These are phyloP conservation scores for Clusia tigrina DNA, from an alignment of 2,888 invertebrate genomes.

Conservation along the genomic window DNA sequence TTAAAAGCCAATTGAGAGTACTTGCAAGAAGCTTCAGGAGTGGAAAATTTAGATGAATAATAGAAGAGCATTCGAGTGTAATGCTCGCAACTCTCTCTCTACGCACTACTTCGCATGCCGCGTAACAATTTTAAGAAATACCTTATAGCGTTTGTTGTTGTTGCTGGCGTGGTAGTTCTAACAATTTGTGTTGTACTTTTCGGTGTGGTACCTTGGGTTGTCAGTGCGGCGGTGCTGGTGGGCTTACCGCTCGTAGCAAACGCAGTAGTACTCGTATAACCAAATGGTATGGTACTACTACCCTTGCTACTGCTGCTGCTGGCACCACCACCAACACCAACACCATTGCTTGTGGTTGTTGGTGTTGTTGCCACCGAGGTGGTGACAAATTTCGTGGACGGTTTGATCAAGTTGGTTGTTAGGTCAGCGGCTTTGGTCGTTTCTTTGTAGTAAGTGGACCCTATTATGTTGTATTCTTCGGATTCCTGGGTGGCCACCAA, in stretches of 20 bases:
- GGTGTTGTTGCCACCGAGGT: constrained; percentile 67
- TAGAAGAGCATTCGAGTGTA: not conserved
- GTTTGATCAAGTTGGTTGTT: constrained; percentile 43
- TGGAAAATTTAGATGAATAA: not conserved
- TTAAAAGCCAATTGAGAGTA: constrained; percentile 25
- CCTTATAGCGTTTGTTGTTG: constrained; percentile 41
- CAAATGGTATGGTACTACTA: not conserved
- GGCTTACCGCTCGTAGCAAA: constrained; percentile 66
- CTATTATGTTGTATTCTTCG: constrained; percentile 50
- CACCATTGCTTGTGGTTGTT: constrained; percentile 50
- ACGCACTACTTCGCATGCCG: not conserved
- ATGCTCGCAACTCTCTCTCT: not conserved
- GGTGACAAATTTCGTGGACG: constrained; percentile 45
- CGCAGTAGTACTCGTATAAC: constrained; percentile 53
- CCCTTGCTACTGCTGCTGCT: not conserved
- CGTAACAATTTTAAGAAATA: constrained; percentile 23
- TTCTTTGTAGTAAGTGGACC: constrained; percentile 49
- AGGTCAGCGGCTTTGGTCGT: constrained; percentile 65
- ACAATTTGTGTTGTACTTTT: constrained; percentile 35
- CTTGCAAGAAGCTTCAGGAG: not conserved
- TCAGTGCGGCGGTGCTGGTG: constrained; percentile 43
- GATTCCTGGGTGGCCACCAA: constrained; percentile 34
- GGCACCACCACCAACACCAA: constrained; percentile 30
- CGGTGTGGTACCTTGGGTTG: constrained; percentile 16
- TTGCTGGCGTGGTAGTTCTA: constrained; percentile 36